phyloP scores from a whole-genome alignment of 2,888 invertebrate species.

The Brachyptera risi region DNA sequence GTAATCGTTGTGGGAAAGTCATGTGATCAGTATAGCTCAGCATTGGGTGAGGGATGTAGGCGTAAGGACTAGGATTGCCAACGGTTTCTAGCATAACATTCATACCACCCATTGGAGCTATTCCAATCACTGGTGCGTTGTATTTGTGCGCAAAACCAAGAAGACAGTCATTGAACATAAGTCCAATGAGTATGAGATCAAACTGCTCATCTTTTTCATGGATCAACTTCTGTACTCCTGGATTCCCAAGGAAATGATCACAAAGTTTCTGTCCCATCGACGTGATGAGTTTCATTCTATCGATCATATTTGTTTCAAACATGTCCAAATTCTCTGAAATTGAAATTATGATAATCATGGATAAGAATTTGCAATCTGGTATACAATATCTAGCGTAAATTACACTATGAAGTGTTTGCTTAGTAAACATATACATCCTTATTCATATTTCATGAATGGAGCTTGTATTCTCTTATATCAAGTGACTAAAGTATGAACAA shows the following conservation, averaged over 20 bases:
- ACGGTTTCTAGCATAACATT: conserved; percentile 3
- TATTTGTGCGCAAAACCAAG: conserved; percentile 36
- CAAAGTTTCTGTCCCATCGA: too few relatives aligned
- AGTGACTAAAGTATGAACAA: too few relatives aligned
- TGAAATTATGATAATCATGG: too few relatives aligned
- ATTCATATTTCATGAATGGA: too few relatives aligned
- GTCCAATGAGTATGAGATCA: conserved; percentile 35
- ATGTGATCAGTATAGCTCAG: conserved; percentile 30
- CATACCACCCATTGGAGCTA: neutral
- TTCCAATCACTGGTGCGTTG: conserved; percentile 35
- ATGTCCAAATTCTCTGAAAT: neutral
- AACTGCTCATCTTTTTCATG: conserved; percentile 34
- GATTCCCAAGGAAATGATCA: conserved; percentile 18
- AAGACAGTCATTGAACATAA: conserved; percentile 36
- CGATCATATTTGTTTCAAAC: too few relatives aligned
- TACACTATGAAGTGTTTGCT: too few relatives aligned
- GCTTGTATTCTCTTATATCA: too few relatives aligned
- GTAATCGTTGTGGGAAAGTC: conserved; percentile 35
- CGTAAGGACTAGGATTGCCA: conserved; percentile 34
- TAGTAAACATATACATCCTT: too few relatives aligned
- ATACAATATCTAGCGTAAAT: too few relatives aligned
- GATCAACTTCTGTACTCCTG: conserved; percentile 31
- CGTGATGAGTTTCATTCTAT: too few relatives aligned
- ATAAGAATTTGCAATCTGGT: too few relatives aligned
- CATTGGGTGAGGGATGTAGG: conserved; percentile 35